Percentiles rank a stretch among this genome's conserved stretches.
These are phyloP conservation scores for Lithosia quadra DNA, from an alignment of 2,888 invertebrate species.

Conservation along the genomic window DNA sequence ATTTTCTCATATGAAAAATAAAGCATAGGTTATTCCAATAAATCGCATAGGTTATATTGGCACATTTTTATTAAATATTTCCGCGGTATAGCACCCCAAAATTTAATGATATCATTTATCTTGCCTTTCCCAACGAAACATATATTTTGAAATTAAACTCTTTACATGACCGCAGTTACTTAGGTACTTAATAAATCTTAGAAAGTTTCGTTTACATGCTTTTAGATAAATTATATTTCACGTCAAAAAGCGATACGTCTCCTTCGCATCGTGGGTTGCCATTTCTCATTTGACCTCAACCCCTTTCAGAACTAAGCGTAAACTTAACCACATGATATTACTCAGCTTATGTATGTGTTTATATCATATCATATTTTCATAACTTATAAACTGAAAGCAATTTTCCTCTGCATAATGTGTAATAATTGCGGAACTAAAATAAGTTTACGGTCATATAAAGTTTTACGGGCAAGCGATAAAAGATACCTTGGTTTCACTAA, in stretches of 20 bases:
- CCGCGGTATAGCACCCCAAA: neutral
- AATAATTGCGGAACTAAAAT: neutral
- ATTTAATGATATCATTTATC: neutral
- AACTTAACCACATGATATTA: constrained; percentile 1
- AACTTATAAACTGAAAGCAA: neutral
- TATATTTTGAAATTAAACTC: neutral
- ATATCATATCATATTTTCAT: neutral
- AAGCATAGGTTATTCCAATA: too few relatives aligned
- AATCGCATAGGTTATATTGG: neutral
- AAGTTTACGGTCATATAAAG: neutral
- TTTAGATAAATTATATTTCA: neutral
- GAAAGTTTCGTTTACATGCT: neutral
- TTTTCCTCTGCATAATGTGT: neutral
- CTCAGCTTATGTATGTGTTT: neutral
- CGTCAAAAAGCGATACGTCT: neutral
- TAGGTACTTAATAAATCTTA: neutral
- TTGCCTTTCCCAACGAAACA: neutral
- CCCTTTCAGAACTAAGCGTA: neutral
- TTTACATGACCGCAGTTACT: neutral
- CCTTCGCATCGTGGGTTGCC: neutral
- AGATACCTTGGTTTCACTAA: too few relatives aligned
- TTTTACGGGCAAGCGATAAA: too few relatives aligned
- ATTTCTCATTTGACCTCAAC: constrained; percentile 3
- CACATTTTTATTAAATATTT: neutral
- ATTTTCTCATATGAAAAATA: neutral